Evolutionary conservation across 2,888 invertebrate genomes (phyloP).

Genomic region (Chirona hameri): DNA sequence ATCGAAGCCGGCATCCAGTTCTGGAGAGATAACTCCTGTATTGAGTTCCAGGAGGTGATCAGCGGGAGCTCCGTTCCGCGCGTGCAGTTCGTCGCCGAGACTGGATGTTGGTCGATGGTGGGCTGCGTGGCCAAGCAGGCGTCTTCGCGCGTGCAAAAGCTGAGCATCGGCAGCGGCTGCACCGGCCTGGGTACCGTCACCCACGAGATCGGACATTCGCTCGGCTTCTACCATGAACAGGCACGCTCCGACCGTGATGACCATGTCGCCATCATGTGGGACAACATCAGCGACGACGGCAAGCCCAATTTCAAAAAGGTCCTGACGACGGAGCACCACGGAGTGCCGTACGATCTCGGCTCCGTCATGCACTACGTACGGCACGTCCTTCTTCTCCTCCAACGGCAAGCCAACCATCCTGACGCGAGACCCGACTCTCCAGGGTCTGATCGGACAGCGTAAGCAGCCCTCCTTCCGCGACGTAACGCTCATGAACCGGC

Average conservation of each 20-base stretch:
- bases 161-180: conserved; percentile 1
- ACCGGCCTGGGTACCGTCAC: too few species aligned
- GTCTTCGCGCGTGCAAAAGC: neutral
- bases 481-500: too few species aligned
- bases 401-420: too few species aligned
- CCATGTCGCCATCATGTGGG: too few species aligned
- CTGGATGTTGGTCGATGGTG: conserved; percentile 1
- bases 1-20: conserved; percentile 1
- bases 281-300: too few species aligned
- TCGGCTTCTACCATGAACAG: conserved; percentile 13
- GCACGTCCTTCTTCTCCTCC: neutral
- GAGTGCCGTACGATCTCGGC: neutral
- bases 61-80: neutral
- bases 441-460: too few species aligned
- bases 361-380: conserved; percentile 28
- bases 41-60: neutral
- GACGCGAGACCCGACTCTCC: too few species aligned
- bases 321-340: too few species aligned
- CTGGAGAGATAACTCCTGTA: conserved; percentile 3
- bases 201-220: conserved; percentile 25
- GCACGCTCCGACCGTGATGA: too few species aligned
- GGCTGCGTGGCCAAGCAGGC: neutral
- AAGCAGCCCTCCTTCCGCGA: too few species aligned
- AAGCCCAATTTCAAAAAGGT: too few species aligned
- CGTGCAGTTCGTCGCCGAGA: neutral